Base-by-base conservation (phyloP, 2,888 invertebrate species). In the Eupsilia transversa region DNA sequence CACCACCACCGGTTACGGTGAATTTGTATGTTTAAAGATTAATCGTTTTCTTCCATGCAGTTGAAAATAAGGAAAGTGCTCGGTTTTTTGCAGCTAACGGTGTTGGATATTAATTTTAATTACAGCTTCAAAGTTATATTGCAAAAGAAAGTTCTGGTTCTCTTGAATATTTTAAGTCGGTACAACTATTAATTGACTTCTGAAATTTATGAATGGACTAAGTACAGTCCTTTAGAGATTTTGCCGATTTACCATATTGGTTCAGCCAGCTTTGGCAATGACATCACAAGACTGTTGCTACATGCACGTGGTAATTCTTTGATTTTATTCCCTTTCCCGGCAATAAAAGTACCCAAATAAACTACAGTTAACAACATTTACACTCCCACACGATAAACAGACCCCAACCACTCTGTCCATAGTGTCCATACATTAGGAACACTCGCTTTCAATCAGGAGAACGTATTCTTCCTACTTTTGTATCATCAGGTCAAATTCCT, bases 401-500 rank as follows among this genome's bases (percentile, higher is more conserved):
- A 52, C 64, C 30, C 35, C 35, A 60, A 46, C 38, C 35, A 73
- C 27, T 54, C 20, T 43, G 30, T 33, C 17, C 35, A 20, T 56
- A 65, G 17, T 43, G 30, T 33, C 17, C 35, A 20, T 56, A 65
- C 38, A 61, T 77, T 68, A 23, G n/a, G 38, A 63, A 71, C 66
- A 57, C 69, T 60, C 52, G 49, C 27, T 56, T 63, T 56, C 65
- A 41, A 75, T 43, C 52, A 17, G 20, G 54, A 12, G 43, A 1
- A 35, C 74, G 41, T 17, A 27, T 61, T 64, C 49, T 56, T 57
- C 33, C 41, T 43, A 41, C 61, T 60, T 72, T 72, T 56, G 38
- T 56, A 60, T 74, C 69, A 75, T 66, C 67, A 69, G 67, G 41
- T 75, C 79, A 70, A 83, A 85, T 85, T 85, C 81, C 76, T 76